phyloP scores from a whole-genome alignment of 1,140 invertebrate species.

The Papilio glaucus region DNA sequence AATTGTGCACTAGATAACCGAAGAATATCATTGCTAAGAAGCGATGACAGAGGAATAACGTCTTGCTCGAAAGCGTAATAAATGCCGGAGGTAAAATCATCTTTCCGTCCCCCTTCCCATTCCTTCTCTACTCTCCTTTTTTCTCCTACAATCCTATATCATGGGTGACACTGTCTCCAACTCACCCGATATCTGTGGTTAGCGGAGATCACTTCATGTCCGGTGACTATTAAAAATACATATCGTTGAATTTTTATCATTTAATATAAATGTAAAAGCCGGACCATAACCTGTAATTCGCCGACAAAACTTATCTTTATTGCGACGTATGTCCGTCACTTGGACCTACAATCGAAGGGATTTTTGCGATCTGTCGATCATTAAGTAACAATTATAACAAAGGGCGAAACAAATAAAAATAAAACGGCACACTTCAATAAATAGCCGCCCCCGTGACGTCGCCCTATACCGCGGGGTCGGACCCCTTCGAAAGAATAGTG shows the following conservation, averaged over 20 bases:
- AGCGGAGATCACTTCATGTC: no score
- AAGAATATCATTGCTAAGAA: no score
- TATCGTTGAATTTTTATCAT: neutral
- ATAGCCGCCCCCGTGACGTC: slow-evolving; percentile 59
- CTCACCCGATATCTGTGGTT: no score
- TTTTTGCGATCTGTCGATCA: slow-evolving; percentile 50
- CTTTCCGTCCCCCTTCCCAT: no score
- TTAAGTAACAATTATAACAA: slow-evolving; percentile 73
- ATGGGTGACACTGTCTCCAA: no score
- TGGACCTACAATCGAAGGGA: slow-evolving; percentile 3
- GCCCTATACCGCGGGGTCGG: slow-evolving; percentile 53
- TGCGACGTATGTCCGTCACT: slow-evolving; percentile 24
- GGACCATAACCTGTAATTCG: neutral
- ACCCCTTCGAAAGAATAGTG: slow-evolving; percentile 59
- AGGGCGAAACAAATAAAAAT: slow-evolving; percentile 73
- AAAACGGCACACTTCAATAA: slow-evolving; percentile 71
- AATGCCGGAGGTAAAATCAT: no score
- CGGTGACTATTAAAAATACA: no score
- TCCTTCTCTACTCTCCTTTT: no score
- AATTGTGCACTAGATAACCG: no score
- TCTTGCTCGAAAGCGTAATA: no score
- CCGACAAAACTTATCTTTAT: neutral
- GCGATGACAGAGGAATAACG: no score
- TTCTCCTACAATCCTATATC: no score
- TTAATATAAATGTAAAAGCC: neutral